These are phyloP conservation scores for Tenthredo distinguenda DNA, from an alignment of 2,888 invertebrate genomes.

Conservation along the genomic window DNA sequence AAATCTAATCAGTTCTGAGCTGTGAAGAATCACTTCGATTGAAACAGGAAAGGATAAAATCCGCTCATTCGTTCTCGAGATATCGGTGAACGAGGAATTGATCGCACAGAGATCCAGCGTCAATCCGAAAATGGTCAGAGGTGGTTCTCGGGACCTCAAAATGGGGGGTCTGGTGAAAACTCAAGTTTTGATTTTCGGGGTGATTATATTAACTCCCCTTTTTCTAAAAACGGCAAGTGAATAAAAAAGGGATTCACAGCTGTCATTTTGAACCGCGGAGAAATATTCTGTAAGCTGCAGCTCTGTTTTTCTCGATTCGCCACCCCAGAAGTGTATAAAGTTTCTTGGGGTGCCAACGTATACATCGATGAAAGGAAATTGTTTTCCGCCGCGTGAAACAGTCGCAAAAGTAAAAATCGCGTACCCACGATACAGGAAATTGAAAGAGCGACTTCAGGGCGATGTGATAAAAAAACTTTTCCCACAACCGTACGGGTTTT, in stretches of 20 bases:
- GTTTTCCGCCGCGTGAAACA: neutral
- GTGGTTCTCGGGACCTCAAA: neutral
- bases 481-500: neutral
- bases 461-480: neutral
- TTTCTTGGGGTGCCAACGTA: neutral
- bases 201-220: neutral
- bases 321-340: neutral
- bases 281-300: neutral
- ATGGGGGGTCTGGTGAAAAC: neutral
- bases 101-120: no score
- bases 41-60: neutral
- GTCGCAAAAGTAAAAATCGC: neutral
- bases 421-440: neutral
- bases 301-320: neutral
- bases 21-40: neutral
- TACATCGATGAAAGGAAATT: neutral
- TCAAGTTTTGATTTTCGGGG: neutral
- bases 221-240: neutral
- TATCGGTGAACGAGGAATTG: neutral
- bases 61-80: neutral
- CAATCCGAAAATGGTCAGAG: no score
- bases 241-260: neutral
- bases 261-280: neutral
- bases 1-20: neutral
- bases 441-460: neutral